Evolutionary conservation across 2,797 vertebrate genomes (phyloP).

Genomic region (Myripristis jacobus): DNA sequence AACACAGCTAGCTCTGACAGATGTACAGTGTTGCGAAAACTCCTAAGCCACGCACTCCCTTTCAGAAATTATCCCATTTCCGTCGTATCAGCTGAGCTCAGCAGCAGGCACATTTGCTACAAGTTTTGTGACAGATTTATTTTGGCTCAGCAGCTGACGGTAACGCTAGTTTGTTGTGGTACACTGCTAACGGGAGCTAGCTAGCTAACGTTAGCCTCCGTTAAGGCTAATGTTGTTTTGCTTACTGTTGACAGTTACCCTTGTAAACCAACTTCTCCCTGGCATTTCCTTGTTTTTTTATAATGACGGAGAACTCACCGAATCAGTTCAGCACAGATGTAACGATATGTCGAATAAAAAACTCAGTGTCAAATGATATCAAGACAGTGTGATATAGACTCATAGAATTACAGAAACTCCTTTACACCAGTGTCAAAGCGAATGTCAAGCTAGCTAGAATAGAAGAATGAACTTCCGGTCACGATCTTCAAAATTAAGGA

Average conservation of each 20-base stretch:
- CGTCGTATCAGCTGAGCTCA: background rate
- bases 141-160: background rate
- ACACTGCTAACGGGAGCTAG: slow-evolving; percentile 33
- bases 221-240: slow-evolving; percentile 36
- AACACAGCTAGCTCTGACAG: slow-evolving; percentile 38
- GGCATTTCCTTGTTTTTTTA: background rate
- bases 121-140: slow-evolving; percentile 1
- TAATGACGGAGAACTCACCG: slow-evolving; percentile 51
- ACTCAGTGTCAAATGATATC: background rate
- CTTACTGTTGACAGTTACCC: background rate
- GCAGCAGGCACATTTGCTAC: background rate
- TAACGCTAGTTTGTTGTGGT: slow-evolving; percentile 10
- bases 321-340: slow-evolving; percentile 19
- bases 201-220: slow-evolving; percentile 29
- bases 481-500: slow-evolving; percentile 41
- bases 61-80: background rate
- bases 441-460: background rate
- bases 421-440: background rate
- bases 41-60: too few relatives aligned
- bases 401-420: slow-evolving; percentile 28
- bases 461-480: slow-evolving; percentile 38
- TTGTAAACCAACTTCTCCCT: background rate
- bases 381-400: background rate
- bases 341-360: background rate
- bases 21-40: background rate